Conservation (phyloP, 2,797 vertebrate genomes). For the Astyanax mexicanus region DNA sequence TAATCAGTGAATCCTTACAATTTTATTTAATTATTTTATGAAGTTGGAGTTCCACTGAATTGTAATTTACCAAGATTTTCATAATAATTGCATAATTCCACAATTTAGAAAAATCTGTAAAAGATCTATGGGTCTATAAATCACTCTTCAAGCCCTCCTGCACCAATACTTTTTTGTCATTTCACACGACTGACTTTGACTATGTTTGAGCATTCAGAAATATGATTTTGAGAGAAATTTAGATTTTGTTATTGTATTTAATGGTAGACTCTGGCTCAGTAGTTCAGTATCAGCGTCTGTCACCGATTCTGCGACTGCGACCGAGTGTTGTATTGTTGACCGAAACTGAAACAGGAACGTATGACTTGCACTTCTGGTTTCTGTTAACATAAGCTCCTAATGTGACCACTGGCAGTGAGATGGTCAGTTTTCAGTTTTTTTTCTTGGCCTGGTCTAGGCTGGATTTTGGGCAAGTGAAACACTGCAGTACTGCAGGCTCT, state of each 20-base stretch:
- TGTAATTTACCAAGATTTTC: neutral
- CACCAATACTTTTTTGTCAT: neutral
- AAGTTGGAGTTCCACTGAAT: neutral
- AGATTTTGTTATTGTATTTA: neutral
- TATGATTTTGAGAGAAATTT: too few species aligned
- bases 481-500: neutral
- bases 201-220: neutral
- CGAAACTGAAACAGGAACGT: neutral
- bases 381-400: neutral
- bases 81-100: neutral
- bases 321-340: neutral
- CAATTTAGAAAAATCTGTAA: neutral
- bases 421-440: neutral
- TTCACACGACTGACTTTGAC: neutral
- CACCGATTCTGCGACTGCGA: neutral
- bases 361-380: neutral
- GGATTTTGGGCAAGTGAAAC: neutral
- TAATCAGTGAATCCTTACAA: neutral
- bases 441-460: neutral
- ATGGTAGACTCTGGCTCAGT: neutral
- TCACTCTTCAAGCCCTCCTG: neutral
- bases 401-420: neutral
- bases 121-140: neutral
- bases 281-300: too few species aligned
- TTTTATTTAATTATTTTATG: neutral